Evolutionary conservation across 2,113 vertebrate genomes (phyloP).

Genomic region (Chaenocephalus aceratus): DNA sequence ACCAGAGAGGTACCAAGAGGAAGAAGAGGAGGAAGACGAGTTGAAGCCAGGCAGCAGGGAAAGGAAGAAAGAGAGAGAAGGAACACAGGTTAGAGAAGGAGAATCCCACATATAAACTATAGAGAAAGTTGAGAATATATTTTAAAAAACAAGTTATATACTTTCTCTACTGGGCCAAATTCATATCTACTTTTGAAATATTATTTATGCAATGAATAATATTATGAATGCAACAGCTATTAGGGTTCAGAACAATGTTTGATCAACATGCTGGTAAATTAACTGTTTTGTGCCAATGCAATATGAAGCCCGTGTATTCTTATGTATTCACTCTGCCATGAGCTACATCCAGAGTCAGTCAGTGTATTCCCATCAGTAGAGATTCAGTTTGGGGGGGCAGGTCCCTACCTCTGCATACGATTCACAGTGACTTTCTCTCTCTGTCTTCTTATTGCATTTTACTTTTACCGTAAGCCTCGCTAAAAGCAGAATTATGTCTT

Average conservation of each 20-base stretch:
- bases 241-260: slow-evolving; percentile 29
- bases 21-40: neutral
- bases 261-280: slow-evolving; percentile 41
- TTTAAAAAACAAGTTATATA: slow-evolving; percentile 13
- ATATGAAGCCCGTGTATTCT: slow-evolving; percentile 62
- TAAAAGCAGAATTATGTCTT: slow-evolving; percentile 82
- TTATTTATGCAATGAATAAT: slow-evolving; percentile 24
- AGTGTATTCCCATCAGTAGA: slow-evolving; percentile 62
- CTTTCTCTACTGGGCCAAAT: slow-evolving; percentile 45
- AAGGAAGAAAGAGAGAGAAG: slow-evolving; percentile 17
- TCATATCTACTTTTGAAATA: slow-evolving; percentile 19
- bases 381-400: slow-evolving; percentile 53
- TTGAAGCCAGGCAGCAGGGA: slow-evolving; percentile 6
- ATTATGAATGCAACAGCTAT: slow-evolving; percentile 33
- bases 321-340: slow-evolving; percentile 64
- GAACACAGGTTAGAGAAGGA: slow-evolving; percentile 24
- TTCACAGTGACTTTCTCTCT: slow-evolving; percentile 59
- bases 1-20: neutral
- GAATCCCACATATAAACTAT: neutral
- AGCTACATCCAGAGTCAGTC: slow-evolving; percentile 71
- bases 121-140: slow-evolving; percentile 47
- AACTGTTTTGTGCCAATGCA: slow-evolving; percentile 62
- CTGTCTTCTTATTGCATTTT: slow-evolving; percentile 61
- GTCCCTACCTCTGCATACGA: slow-evolving; percentile 63
- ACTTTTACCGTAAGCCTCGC: slow-evolving; percentile 80